These are phyloP conservation scores for Meteorus colon DNA, from an alignment of 2,888 invertebrate genomes.

Conservation along the genomic window DNA sequence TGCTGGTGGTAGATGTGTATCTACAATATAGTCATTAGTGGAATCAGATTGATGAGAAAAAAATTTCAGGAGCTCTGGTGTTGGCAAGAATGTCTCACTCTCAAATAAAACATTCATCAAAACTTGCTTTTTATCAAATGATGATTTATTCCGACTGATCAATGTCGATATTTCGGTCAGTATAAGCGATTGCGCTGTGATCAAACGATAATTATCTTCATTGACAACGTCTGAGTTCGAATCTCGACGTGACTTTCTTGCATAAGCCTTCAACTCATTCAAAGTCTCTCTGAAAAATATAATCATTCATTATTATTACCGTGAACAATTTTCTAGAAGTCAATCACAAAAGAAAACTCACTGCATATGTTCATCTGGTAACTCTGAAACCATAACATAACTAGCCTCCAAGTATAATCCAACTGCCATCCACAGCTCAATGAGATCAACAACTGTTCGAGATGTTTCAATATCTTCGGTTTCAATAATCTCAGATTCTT, in stretches of 20 bases:
- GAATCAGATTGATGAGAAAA: constrained; percentile 52
- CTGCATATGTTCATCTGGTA: constrained; percentile 64
- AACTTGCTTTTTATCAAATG: constrained; percentile 55
- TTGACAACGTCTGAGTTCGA: constrained; percentile 40
- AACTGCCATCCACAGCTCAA: constrained; percentile 68
- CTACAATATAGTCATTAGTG: constrained; percentile 31
- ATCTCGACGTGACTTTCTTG: constrained; percentile 15
- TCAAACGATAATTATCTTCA: constrained; percentile 54
- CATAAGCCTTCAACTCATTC: constrained; percentile 53
- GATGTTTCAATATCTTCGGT: constrained; percentile 51
- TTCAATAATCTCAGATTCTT: constrained; percentile 63
- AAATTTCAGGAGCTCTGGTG: constrained; percentile 59
- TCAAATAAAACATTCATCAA: constrained; percentile 61
- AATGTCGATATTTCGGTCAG: constrained; percentile 61
- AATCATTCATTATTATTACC: background rate
- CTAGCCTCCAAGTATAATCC: constrained; percentile 63
- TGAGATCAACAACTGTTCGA: constrained; percentile 57
- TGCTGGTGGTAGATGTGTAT: constrained; percentile 57
- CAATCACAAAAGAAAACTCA: constrained; percentile 48
- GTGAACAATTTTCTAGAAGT: constrained; percentile 10
- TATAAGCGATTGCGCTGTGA: constrained; percentile 55
- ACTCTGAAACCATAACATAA: constrained; percentile 55
- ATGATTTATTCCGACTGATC: constrained; percentile 55
- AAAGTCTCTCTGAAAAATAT: constrained; percentile 54
- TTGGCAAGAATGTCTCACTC: constrained; percentile 66